Percentiles rank a stretch among this genome's conserved stretches.
Evolutionary conservation across 1,140 invertebrate species (phyloP).

Genomic region (Augochlora pura): DNA sequence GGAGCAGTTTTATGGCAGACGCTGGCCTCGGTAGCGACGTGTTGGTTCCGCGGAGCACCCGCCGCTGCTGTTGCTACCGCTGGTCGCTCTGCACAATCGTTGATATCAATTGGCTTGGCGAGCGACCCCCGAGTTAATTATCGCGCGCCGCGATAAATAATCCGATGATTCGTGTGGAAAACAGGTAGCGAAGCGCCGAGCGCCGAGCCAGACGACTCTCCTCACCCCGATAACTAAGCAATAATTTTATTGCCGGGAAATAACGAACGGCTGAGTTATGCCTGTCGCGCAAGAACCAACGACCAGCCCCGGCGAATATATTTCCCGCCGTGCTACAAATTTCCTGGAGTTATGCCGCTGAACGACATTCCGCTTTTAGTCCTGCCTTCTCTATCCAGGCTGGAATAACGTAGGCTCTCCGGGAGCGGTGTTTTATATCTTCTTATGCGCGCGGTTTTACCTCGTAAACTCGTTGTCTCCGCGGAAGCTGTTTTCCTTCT

Average conservation of each 20-base stretch:
- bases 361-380: slow-evolving; percentile 39
- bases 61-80: too few species aligned
- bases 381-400: slow-evolving; percentile 6
- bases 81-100: too few species aligned
- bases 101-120: not conserved
- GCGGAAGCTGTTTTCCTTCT: not conserved
- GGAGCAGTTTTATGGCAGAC: not conserved
- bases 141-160: slow-evolving; percentile 13
- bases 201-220: too few species aligned
- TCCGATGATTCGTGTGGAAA: not conserved
- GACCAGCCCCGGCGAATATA: slow-evolving; percentile 3
- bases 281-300: not conserved
- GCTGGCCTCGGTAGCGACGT: not conserved
- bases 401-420: slow-evolving; percentile 19
- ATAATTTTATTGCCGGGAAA: slow-evolving; percentile 2
- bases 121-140: not conserved
- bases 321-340: slow-evolving; percentile 16
- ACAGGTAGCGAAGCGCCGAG: too few species aligned
- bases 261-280: not conserved
- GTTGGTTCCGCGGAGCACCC: too few species aligned
- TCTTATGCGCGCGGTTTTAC: slow-evolving; percentile 23
- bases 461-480: slow-evolving; percentile 40
- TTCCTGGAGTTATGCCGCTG: slow-evolving; percentile 29
- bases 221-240: not conserved
- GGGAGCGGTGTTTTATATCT: slow-evolving; percentile 36